Conservation (phyloP, 2,888 invertebrate genomes). For the Oasisia sp. region DNA sequence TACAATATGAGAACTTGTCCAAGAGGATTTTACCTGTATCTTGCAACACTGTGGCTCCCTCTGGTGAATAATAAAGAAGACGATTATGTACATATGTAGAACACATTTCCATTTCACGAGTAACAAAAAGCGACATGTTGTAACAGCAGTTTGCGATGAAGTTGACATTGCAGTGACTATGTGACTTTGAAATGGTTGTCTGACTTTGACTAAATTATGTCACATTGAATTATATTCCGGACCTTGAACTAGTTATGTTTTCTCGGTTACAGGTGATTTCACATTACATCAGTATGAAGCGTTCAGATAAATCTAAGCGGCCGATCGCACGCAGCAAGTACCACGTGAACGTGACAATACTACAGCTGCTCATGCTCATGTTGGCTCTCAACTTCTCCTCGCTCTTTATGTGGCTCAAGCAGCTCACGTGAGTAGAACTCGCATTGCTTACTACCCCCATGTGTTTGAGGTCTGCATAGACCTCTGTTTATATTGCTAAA, state of each 20-base stretch:
- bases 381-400: constrained; percentile 35
- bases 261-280: not conserved
- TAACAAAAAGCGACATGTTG: too few species aligned
- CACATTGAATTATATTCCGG: not conserved
- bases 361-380: constrained; percentile 34
- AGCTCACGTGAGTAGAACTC: constrained; percentile 14
- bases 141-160: too few species aligned
- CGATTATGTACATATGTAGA: too few species aligned
- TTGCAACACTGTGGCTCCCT: too few species aligned
- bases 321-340: constrained; percentile 34
- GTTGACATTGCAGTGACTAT: too few species aligned
- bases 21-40: too few species aligned
- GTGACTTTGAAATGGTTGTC: not conserved
- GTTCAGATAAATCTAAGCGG: constrained; percentile 12
- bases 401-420: constrained; percentile 36
- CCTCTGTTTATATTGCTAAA: not conserved
- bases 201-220: not conserved
- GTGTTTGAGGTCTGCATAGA: not conserved
- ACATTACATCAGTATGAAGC: constrained; percentile 5
- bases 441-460: not conserved
- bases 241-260: not conserved
- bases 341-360: constrained; percentile 37
- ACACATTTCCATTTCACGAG: too few species aligned
- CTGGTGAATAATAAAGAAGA: too few species aligned
- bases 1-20: too few species aligned